Evolutionary conservation across 2,113 vertebrate genomes (phyloP), one percentile per base, ranked within the genome.

Genomic region (Patagioenas fasciata): DNA sequence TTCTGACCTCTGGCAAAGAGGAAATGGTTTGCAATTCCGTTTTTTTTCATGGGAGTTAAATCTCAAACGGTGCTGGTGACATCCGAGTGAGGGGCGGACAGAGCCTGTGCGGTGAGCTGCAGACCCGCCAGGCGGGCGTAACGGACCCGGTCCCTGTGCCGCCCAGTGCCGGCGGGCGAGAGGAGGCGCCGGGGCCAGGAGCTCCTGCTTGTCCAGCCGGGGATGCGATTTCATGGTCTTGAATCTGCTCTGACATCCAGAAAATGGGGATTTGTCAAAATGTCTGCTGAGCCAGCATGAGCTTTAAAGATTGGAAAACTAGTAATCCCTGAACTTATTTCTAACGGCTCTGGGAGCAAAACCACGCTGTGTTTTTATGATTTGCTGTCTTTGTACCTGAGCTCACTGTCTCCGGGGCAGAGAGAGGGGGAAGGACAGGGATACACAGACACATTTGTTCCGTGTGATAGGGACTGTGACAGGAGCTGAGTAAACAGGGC

Each of bases 401-500:
- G 24, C n/a, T 73, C 16, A 21, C 47, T n/a, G 60, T 73, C 74
- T 38, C 40, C 15, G n/a, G 24, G 51, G 57, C 65, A 36, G 36
- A 38, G 42, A 18, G 56, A 29, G 21, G 18, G 14, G 21, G 36
- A 38, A 42, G n/a, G 70, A 54, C 26, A 2, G 28, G 24, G 48
- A 4, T 13, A 13, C 42, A 53, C 0, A 0, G 18, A 15, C 28
- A 14, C 23, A 6, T 38, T 18, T 65, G 12, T 53, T 53, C 24
- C 72, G 50, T 40, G 29, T 24, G 85, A 9, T 23, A 44, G 44
- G 64, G 57, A 51, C 57, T 56, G 87, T 32, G 44, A 16, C 11
- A 38, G 60, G 71, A 29, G 61, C 60, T 50, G 71, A 14, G 58
- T 26, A 24, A 81, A 21, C 57, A 51, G 42, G 15, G 26, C n/a